phyloP scores from a whole-genome alignment of 2,113 vertebrate genomes.

The Burhinus bistriatus region DNA sequence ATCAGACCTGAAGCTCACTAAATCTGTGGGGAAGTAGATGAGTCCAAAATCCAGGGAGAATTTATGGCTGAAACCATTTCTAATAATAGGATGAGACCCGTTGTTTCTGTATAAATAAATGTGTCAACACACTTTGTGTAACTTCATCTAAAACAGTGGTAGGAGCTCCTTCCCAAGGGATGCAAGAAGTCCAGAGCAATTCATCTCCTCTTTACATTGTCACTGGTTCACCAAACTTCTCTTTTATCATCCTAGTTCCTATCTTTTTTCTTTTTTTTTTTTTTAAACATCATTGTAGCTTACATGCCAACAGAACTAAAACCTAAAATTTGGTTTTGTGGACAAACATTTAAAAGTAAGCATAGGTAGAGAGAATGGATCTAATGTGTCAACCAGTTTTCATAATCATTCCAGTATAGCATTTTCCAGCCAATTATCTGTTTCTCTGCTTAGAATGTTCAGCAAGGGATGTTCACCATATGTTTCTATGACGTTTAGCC shows the following conservation, averaged over 20 bases:
- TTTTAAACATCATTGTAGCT: background rate
- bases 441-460: background rate
- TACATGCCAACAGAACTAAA: background rate
- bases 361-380: background rate
- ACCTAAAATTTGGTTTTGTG: background rate
- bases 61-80: background rate
- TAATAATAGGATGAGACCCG: background rate
- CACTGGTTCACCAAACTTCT: background rate
- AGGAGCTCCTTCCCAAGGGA: background rate
- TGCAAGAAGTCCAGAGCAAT: background rate
- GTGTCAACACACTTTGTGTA: background rate
- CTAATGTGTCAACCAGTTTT: background rate
- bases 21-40: background rate
- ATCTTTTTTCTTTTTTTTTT: background rate
- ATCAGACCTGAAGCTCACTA: background rate
- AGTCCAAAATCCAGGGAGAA: background rate
- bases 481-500: background rate
- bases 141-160: background rate
- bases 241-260: background rate
- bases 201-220: background rate
- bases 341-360: background rate
- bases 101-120: background rate
- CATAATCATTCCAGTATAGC: background rate
- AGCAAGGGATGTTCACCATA: background rate
- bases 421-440: background rate